Evolutionary conservation across 2,797 vertebrate species (phyloP).

Genomic region (Scyliorhinus canicula): DNA sequence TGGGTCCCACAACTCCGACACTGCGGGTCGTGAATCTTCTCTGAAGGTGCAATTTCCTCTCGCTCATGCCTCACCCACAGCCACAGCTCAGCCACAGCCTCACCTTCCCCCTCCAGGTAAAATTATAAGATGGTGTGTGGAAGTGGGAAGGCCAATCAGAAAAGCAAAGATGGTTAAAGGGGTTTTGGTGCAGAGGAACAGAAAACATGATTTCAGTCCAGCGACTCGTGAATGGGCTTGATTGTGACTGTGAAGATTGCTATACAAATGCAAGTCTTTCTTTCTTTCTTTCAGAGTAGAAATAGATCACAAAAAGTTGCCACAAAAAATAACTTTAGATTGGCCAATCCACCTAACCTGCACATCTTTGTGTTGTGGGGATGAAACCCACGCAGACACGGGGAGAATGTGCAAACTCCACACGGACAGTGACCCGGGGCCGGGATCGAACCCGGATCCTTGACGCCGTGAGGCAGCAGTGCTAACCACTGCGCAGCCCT

Average conservation of each 20-base stretch:
- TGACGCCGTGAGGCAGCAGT: too few species aligned
- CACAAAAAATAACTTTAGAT: too few species aligned
- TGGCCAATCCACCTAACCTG: too few species aligned
- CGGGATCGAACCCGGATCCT: too few species aligned
- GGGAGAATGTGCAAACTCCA: too few species aligned
- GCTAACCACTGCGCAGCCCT: too few species aligned
- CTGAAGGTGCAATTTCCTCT: background rate
- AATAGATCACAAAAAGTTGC: background rate
- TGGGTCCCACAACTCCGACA: background rate
- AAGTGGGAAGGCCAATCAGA: background rate
- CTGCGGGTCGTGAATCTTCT: background rate
- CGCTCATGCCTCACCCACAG: background rate
- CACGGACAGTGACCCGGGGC: too few species aligned
- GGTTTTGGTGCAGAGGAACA: background rate
- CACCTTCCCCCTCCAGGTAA: background rate
- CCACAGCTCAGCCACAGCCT: background rate
- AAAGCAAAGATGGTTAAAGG: background rate
- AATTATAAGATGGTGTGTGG: background rate
- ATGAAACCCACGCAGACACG: too few species aligned
- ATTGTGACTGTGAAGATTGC: too few species aligned
- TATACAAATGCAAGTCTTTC: background rate
- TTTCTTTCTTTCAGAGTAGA: background rate
- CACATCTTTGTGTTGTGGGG: too few species aligned
- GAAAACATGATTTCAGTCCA: too few species aligned
- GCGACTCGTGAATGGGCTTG: too few species aligned